Evolutionary conservation across 2,888 invertebrate genomes (phyloP), one percentile per base, ranked within the genome.

Genomic region (Drosophila suboccidentalis): DNA sequence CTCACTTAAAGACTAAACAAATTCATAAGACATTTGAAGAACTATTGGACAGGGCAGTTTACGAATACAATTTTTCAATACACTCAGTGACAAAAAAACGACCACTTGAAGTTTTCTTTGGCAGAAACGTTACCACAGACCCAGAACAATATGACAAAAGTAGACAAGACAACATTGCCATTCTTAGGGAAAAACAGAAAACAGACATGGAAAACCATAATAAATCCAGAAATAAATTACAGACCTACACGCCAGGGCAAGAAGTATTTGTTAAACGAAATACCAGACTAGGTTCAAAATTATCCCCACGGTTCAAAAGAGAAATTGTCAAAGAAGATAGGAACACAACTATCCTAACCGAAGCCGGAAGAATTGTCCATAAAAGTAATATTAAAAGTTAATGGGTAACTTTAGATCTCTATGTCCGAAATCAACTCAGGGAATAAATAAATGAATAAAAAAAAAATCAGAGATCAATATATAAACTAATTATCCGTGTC

Each of bases 251-350:
- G 0, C 41, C 17, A 36, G 69, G 55, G 1, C 15, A 69, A 2
- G 39, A 38, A 38, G 46, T 64, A 15, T 69, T 41, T 22, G 55
- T 59, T 19, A 70, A 55, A 22, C 29, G 15, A 10, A 65, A 70
- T 26, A 51, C 38, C 2, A 54, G 64, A 55, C 13, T 60, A 47
- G 64, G 57, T 4, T 61, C 65, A n/a, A 65, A 61, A 34, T n/a
- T 60, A n/a, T 32, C 64, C 10, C 11, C 64, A 6, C n/a, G 50
- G 46, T 61, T 39, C 39, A 57, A 55, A 46, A 50, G 32, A 8
- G 51, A 61, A 65, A 64, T 41, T 29, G 49, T 64, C 29, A 58
- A 59, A 44, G 54, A 49, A 32, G 26, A 55, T 15, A 59, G 11
- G 22, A 10, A 36, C 8, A 59, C 36, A 26, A 44, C 43, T 4